Evolutionary conservation across 2,888 invertebrate genomes (phyloP).

Genomic region (Aspidiotus destructor): DNA sequence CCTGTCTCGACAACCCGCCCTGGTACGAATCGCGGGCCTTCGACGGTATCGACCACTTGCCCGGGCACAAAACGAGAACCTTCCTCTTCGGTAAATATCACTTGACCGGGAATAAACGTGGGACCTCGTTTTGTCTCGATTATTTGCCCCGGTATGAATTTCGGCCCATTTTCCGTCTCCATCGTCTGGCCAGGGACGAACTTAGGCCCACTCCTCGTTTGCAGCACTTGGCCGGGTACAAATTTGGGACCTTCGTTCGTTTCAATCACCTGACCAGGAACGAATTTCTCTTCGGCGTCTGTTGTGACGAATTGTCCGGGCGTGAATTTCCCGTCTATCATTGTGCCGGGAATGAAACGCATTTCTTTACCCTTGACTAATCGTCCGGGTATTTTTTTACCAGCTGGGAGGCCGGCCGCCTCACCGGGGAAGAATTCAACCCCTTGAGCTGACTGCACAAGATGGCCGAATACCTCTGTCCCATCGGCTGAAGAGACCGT

Average conservation of each 20-base stretch:
- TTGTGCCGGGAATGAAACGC: conserved; percentile 58
- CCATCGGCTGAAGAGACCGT: conserved; percentile 37
- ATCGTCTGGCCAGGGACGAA: conserved; percentile 64
- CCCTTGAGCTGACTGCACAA: conserved; percentile 55
- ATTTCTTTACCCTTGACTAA: conserved; percentile 54
- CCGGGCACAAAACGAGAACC: conserved; percentile 55
- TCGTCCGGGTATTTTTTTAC: conserved; percentile 54
- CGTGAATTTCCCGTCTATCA: conserved; percentile 57
- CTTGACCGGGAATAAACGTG: conserved; percentile 67
- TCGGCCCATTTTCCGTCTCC: conserved; percentile 58
- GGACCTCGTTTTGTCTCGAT: conserved; percentile 64
- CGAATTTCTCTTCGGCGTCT: conserved; percentile 59
- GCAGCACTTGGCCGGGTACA: conserved; percentile 67
- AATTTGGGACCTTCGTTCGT: conserved; percentile 60
- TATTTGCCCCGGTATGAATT: conserved; percentile 69
- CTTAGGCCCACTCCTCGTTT: conserved; percentile 55
- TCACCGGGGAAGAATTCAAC: conserved; percentile 57
- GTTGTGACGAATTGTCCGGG: conserved; percentile 61
- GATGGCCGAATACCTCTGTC: conserved; percentile 52
- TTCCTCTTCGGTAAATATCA: conserved; percentile 55
- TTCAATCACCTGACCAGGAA: conserved; percentile 63
- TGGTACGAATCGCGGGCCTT: conserved; percentile 55
- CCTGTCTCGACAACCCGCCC: conserved; percentile 46
- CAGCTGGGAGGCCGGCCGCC: conserved; percentile 46
- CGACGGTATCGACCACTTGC: conserved; percentile 61